Evolutionary conservation across 1,140 invertebrate species (phyloP).

Genomic region (Trachymyrmex septentrionalis): DNA sequence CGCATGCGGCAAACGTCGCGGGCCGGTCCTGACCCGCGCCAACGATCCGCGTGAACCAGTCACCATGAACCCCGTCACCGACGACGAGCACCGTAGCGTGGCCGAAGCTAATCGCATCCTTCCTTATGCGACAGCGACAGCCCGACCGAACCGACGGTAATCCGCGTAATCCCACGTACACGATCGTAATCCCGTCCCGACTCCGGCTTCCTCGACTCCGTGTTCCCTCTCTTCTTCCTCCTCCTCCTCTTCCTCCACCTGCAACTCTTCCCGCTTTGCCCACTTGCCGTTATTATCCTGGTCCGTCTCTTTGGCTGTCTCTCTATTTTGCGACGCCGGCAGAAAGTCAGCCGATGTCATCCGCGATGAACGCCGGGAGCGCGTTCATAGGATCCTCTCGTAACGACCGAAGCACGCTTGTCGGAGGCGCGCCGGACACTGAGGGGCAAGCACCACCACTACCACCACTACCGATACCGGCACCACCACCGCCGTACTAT

Average conservation of each 20-base stretch:
- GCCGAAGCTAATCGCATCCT: conserved; percentile 49
- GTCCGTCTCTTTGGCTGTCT: conserved; percentile 5
- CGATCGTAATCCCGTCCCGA: conserved; percentile 31
- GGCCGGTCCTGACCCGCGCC: conserved; percentile 44
- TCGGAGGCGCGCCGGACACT: conserved; percentile 86
- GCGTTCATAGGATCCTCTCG: conserved; percentile 66
- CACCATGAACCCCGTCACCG: conserved; percentile 18
- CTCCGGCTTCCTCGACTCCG: not conserved
- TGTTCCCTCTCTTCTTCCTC: too few relatives aligned
- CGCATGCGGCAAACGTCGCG: conserved; percentile 53
- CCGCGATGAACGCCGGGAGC: conserved; percentile 63
- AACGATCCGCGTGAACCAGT: conserved; percentile 5
- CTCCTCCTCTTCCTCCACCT: not conserved
- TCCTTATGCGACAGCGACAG: conserved; percentile 2
- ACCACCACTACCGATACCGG: conserved; percentile 67
- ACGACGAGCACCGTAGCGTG: conserved; percentile 5
- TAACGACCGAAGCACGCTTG: conserved; percentile 84
- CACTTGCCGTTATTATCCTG: conserved; percentile 14
- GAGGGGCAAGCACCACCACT: conserved; percentile 84
- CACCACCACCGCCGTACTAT: conserved; percentile 56
- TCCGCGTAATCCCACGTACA: conserved; percentile 31
- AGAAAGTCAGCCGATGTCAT: conserved; percentile 66
- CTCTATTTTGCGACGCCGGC: conserved; percentile 42
- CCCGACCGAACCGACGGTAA: not conserved
- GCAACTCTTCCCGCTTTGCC: conserved; percentile 21